These are phyloP conservation scores for Malthinus flaveolus DNA, from an alignment of 2,888 invertebrate genomes.

Conservation along the genomic window DNA sequence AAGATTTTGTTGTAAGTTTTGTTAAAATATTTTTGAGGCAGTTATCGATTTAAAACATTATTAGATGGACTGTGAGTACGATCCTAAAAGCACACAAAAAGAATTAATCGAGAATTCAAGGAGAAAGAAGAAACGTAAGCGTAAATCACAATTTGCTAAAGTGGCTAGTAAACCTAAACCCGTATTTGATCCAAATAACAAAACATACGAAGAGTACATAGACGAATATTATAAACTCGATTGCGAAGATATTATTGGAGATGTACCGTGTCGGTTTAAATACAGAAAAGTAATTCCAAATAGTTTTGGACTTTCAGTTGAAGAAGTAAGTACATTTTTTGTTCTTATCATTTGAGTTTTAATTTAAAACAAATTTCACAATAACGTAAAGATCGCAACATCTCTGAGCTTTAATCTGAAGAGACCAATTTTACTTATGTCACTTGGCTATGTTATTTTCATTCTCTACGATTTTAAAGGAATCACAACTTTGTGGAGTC, in stretches of 20 bases:
- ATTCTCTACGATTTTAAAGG: no score
- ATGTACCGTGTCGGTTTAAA: conserved; percentile 89
- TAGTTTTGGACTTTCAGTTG: conserved; percentile 85
- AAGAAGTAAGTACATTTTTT: conserved; percentile 72
- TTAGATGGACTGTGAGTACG: conserved; percentile 89
- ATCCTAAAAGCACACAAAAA: conserved; percentile 62
- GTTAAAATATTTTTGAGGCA: neutral
- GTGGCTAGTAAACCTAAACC: conserved; percentile 79
- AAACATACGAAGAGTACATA: conserved; percentile 82
- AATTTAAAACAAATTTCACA: no score
- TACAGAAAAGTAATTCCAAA: conserved; percentile 89
- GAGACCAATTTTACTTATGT: no score
- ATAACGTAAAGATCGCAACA: no score
- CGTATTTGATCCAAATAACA: conserved; percentile 77
- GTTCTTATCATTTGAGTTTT: neutral
- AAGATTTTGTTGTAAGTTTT: conserved; percentile 72
- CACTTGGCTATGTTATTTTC: no score
- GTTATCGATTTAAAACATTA: conserved; percentile 14
- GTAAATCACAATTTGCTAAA: conserved; percentile 76
- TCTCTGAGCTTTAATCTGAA: no score
- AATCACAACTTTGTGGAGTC: no score
- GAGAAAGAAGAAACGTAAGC: conserved; percentile 60
- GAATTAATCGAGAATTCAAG: conserved; percentile 62
- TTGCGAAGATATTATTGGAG: conserved; percentile 94
- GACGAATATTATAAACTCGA: conserved; percentile 95